A percentile compares a stretch with the other conserved stretches of the same genome.
Conservation (phyloP, 2,888 invertebrate species). For the Mimumesa dahlbomi region DNA sequence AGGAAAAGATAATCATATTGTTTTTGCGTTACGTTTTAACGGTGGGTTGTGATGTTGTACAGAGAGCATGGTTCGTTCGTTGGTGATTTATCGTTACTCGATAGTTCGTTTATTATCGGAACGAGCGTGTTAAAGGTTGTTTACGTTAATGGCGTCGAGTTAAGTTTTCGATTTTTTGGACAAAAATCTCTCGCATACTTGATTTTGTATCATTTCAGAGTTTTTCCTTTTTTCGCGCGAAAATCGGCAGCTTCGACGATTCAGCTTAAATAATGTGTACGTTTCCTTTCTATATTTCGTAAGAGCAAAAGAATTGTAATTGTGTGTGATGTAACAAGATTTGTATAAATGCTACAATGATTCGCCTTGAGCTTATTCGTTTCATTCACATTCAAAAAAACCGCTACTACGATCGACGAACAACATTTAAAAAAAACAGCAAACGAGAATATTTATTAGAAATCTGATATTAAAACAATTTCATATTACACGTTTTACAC, state of each 20-base stretch:
- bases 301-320: conserved; percentile 30
- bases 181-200: not conserved
- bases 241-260: conserved; percentile 10
- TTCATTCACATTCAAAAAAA: not conserved
- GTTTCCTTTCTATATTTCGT: conserved; percentile 17
- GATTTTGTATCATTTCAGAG: not conserved
- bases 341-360: conserved; percentile 45
- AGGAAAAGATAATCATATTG: too few relatives aligned
- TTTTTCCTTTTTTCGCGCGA: not conserved
- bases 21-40: not conserved
- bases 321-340: conserved; percentile 39
- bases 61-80: not conserved
- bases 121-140: not conserved
- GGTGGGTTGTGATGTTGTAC: conserved; percentile 5
- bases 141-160: not conserved
- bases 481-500: too few relatives aligned
- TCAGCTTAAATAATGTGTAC: not conserved
- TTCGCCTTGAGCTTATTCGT: conserved; percentile 1
- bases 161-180: too few relatives aligned
- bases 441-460: too few relatives aligned
- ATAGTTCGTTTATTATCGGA: too few relatives aligned
- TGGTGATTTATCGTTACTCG: not conserved
- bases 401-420: too few relatives aligned
- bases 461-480: too few relatives aligned
- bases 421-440: too few relatives aligned